Evolutionary conservation across 1,140 invertebrate species (phyloP).

Genomic region (Odontomachus brunneus): DNA sequence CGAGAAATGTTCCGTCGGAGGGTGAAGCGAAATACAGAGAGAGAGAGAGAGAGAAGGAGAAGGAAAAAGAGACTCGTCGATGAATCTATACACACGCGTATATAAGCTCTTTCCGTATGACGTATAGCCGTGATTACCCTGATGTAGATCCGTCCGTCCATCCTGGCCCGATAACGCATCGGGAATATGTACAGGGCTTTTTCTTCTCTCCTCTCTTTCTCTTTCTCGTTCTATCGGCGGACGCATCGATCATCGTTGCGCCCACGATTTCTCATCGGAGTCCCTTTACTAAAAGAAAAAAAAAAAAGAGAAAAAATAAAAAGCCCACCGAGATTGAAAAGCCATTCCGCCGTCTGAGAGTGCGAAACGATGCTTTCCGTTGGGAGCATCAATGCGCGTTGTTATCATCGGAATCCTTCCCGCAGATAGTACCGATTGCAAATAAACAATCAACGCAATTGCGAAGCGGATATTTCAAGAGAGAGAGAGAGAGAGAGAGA

Average conservation of each 20-base stretch:
- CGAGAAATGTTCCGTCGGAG: constrained; percentile 40
- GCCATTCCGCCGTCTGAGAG: constrained; percentile 68
- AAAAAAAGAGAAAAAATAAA: neutral
- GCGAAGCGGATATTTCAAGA: neutral
- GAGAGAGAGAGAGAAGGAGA: constrained; percentile 25
- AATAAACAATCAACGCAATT: constrained; percentile 13
- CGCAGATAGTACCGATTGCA: neutral
- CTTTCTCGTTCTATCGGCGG: constrained; percentile 53
- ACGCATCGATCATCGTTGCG: constrained; percentile 73
- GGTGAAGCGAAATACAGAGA: constrained; percentile 58
- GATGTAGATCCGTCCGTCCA: constrained; percentile 73
- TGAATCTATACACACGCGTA: constrained; percentile 63
- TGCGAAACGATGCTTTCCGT: constrained; percentile 57
- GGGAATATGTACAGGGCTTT: constrained; percentile 51
- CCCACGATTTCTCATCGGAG: constrained; percentile 70
- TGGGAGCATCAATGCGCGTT: constrained; percentile 14
- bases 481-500: neutral
- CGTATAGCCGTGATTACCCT: constrained; percentile 72
- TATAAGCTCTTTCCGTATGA: constrained; percentile 70
- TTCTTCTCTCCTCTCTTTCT: constrained; percentile 54
- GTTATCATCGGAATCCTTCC: constrained; percentile 14
- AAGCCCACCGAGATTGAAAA: constrained; percentile 70
- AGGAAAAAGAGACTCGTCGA: constrained; percentile 39
- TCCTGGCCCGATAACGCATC: constrained; percentile 69
- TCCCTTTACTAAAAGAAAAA: constrained; percentile 40